A percentile compares a stretch with the other conserved stretches of the same genome.
These are phyloP conservation scores for Picathartes gymnocephalus DNA, from an alignment of 2,113 vertebrate species.

Conservation along the genomic window DNA sequence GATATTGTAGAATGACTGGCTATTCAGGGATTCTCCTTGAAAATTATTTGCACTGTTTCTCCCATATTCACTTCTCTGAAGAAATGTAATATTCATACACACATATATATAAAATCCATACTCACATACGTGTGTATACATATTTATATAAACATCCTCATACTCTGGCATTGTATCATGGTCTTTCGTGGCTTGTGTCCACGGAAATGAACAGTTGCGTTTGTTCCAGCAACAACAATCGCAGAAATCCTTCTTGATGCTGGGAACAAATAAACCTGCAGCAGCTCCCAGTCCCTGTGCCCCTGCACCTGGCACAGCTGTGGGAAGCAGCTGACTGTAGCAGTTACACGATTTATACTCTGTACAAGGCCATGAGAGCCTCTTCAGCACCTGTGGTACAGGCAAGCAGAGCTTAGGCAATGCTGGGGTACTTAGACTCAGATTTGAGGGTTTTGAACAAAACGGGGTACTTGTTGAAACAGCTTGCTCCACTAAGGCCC, in stretches of 20 bases:
- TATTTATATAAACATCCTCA: neutral
- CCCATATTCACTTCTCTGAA: neutral
- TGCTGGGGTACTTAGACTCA: neutral
- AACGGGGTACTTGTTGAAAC: rapidly evolving
- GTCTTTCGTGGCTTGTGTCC: neutral
- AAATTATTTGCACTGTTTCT: neutral
- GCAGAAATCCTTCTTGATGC: neutral
- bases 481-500: neutral
- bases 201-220: neutral
- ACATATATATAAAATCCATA: neutral
- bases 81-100: neutral
- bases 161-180: neutral
- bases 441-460: neutral
- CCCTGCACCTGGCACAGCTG: neutral
- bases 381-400: neutral
- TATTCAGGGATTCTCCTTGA: neutral
- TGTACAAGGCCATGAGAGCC: neutral
- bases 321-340: neutral
- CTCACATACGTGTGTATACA: neutral
- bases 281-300: neutral
- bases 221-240: neutral
- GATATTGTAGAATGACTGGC: neutral
- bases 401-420: neutral
- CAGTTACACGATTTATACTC: neutral
- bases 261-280: neutral